phyloP scores from a whole-genome alignment of 1,140 invertebrate species.

The Macrobrachium nipponense region DNA sequence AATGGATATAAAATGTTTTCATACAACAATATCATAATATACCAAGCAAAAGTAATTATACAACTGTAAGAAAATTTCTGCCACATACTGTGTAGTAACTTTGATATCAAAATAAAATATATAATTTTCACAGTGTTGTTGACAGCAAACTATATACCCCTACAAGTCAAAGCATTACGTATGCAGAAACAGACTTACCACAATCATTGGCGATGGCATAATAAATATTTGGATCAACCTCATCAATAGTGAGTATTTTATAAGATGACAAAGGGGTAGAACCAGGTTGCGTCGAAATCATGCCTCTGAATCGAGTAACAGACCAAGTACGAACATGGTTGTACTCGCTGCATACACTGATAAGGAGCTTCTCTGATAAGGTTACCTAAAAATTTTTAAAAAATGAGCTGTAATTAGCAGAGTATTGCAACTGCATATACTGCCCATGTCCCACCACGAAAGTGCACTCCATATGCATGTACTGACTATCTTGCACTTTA shows the following conservation, averaged over 20 bases:
- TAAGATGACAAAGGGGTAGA: conserved; percentile 96
- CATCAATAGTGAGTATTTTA: conserved; percentile 92
- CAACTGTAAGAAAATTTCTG: too few species aligned
- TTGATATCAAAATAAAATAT: too few species aligned
- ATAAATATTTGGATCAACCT: conserved; percentile 76
- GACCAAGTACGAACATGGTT: conserved; percentile 98
- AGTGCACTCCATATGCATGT: too few species aligned
- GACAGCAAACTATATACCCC: not conserved
- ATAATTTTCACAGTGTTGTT: too few species aligned
- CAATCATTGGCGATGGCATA: conserved; percentile 67
- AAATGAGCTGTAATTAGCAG: too few species aligned
- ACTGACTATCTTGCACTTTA: too few species aligned
- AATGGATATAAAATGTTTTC: too few species aligned
- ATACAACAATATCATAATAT: too few species aligned
- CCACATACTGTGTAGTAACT: too few species aligned
- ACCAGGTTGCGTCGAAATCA: conserved; percentile 98
- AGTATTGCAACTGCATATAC: too few species aligned
- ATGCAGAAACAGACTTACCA: conserved; percentile 70
- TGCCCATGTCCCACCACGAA: too few species aligned
- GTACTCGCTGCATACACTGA: conserved; percentile 97
- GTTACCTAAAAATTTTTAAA: conserved; percentile 77
- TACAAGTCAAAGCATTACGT: not conserved
- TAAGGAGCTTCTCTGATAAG: conserved; percentile 95
- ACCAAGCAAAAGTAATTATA: too few species aligned
- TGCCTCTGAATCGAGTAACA: conserved; percentile 89